phyloP scores from a whole-genome alignment of 2,888 invertebrate genomes.

The Eristalinus aeneus region DNA sequence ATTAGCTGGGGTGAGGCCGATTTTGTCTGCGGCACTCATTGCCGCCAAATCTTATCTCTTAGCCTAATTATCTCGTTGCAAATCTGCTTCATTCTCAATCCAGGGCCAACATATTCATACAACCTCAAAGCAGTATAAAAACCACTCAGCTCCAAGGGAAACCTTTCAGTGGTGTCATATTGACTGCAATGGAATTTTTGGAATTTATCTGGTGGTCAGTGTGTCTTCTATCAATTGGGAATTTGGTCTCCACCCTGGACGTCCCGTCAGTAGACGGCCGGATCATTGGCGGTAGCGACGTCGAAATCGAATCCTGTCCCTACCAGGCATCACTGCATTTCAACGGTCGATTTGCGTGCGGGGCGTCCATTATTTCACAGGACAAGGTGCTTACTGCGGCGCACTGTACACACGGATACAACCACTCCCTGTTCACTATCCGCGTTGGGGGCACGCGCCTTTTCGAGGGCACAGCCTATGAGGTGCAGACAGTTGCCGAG shows the following conservation, averaged over 20 bases:
- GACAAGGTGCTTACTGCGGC: slow-evolving; percentile 37
- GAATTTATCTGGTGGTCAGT: not conserved
- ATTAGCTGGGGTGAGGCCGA: too few species aligned
- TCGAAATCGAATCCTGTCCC: not conserved
- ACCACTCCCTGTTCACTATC: not conserved
- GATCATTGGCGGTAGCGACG: slow-evolving; percentile 10
- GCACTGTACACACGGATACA: not conserved
- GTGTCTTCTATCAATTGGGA: not conserved
- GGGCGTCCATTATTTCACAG: slow-evolving; percentile 22
- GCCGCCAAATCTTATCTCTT: too few species aligned
- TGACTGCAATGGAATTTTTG: not conserved
- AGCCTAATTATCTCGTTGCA: too few species aligned
- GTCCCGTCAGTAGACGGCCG: not conserved
- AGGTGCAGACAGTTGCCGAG: not conserved
- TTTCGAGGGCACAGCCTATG: not conserved
- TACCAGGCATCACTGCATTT: slow-evolving; percentile 12
- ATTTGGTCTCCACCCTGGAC: not conserved
- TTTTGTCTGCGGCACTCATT: too few species aligned
- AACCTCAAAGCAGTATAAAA: too few species aligned
- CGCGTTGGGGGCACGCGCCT: not conserved
- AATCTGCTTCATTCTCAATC: too few species aligned
- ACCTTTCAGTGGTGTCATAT: too few species aligned
- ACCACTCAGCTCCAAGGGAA: too few species aligned
- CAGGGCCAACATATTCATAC: too few species aligned
- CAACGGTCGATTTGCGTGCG: not conserved